phyloP scores from a whole-genome alignment of 2,888 invertebrate species.

The Beris chalybata region DNA sequence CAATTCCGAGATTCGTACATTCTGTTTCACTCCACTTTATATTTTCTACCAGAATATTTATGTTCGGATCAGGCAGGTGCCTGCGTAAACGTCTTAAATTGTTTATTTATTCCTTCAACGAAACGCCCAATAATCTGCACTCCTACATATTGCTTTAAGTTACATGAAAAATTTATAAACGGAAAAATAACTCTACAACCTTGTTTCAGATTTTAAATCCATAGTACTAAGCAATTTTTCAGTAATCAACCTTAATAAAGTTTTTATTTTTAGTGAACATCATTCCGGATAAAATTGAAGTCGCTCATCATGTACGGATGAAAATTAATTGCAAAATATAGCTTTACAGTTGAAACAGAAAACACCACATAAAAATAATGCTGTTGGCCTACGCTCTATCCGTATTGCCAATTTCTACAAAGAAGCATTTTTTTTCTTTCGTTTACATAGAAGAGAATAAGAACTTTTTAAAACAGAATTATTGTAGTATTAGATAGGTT shows the following conservation, averaged over 20 bases:
- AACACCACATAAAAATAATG: slow-evolving; percentile 27
- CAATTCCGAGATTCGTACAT: no score
- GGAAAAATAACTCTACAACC: neutral
- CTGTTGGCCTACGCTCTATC: slow-evolving; percentile 8
- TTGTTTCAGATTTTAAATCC: no score
- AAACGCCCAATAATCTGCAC: no score
- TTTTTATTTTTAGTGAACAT: slow-evolving; percentile 24
- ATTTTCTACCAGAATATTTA: no score
- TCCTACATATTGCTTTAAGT: no score
- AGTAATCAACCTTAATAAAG: neutral
- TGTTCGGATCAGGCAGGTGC: no score
- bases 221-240: neutral
- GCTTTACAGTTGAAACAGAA: slow-evolving; percentile 12
- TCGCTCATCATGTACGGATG: slow-evolving; percentile 10
- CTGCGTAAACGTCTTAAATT: no score
- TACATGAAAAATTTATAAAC: neutral
- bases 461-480: slow-evolving; percentile 21
- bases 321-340: slow-evolving; percentile 16
- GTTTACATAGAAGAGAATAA: slow-evolving; percentile 18
- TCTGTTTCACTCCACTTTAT: no score
- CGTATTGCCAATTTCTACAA: slow-evolving; percentile 6
- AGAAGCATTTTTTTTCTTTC: slow-evolving; percentile 16
- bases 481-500: slow-evolving; percentile 33
- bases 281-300: slow-evolving; percentile 8
- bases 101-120: no score